phyloP scores from a whole-genome alignment of 2,888 invertebrate genomes.

The Lymantria monacha region DNA sequence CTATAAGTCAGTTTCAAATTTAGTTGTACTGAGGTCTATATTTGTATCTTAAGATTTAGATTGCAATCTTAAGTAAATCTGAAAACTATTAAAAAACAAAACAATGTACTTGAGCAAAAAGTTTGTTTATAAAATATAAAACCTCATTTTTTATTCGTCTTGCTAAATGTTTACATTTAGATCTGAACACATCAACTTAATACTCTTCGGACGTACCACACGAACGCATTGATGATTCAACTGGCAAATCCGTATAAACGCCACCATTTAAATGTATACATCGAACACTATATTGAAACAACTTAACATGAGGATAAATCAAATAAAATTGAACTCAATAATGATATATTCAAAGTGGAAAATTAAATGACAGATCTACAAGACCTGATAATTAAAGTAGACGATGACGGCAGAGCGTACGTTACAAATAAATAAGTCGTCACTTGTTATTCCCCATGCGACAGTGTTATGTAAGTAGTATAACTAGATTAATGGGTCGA shows the following conservation, averaged over 20 bases:
- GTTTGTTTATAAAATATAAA: conserved; percentile 32
- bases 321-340: conserved; percentile 22
- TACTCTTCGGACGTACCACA: conserved; percentile 31
- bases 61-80: too few relatives aligned
- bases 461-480: conserved; percentile 54
- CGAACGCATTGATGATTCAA: conserved; percentile 52
- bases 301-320: conserved; percentile 8
- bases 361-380: conserved; percentile 12
- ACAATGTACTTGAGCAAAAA: neutral
- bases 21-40: too few relatives aligned
- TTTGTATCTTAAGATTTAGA: too few relatives aligned
- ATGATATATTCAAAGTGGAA: conserved; percentile 12
- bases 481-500: conserved; percentile 68
- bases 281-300: conserved; percentile 26
- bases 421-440: conserved; percentile 50
- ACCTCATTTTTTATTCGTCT: conserved; percentile 32
- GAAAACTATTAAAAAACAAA: too few relatives aligned
- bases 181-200: conserved; percentile 28
- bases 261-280: conserved; percentile 46
- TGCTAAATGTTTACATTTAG: conserved; percentile 35
- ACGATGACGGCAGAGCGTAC: conserved; percentile 52
- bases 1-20: too few relatives aligned
- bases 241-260: conserved; percentile 53
- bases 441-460: conserved; percentile 51
- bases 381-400: conserved; percentile 48